Evolutionary conservation across 2,113 vertebrate species (phyloP), one percentile per base, ranked within the genome.

Genomic region (Campylomormyrus tamandua): DNA sequence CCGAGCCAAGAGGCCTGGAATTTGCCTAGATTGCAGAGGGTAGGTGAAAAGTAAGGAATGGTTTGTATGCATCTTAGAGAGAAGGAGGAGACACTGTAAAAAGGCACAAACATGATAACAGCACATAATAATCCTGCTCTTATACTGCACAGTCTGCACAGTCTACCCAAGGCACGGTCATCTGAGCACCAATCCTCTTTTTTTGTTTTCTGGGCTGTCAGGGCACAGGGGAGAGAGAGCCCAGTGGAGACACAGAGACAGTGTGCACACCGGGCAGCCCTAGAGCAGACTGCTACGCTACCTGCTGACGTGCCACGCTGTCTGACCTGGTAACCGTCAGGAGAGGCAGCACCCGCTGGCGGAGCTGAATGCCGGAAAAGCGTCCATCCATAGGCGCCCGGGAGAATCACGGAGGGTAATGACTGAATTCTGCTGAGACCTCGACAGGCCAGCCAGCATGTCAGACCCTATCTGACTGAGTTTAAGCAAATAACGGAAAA

Each of bases 401-500:
- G 70, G 11, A 80, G 27, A 9, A 50, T 80, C 39, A 52, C 48
- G 50, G 15, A 49, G 24, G 46, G 48, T 89, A 89, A 52, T 77
- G 70, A 31, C 66, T 35, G 70, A 27, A 77, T 52, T 52, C 15
- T 31, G 17, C 19, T 39, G 70, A 35, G 42, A 58, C 52, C 52
- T n/a, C 74, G 42, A 39, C 50, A 15, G 24, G 50, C 52, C n/a
- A 45, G 50, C 27, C 35, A 21, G 11, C 94, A 93, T 91, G 88
- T 93, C 93, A 93, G 91, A 94, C 93, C 92, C 93, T 93, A 93
- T 94, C 93, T 95, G 94, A 95, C 93, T 95, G 94, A 95, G 94
- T 89, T 94, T 93, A 95, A 94, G 94, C 94, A 95, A 95, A 95
- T 94, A 95, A 94, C 94, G 94, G 93, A 92, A 95, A 95, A 95